Conservation (phyloP, 2,113 vertebrate genomes). For the Henicopernis longicauda region DNA sequence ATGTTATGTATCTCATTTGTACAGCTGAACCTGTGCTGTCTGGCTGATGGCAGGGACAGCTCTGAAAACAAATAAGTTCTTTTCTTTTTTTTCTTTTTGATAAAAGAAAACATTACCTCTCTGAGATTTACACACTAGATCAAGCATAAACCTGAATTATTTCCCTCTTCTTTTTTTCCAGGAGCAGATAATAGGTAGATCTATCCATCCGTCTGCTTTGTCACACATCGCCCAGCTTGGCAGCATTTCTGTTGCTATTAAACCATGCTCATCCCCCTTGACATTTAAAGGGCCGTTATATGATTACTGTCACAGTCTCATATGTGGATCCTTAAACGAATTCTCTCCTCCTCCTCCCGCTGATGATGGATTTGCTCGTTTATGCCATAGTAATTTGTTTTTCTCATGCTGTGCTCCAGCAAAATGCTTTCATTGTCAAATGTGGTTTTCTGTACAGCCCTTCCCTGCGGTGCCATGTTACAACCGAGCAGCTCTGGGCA, state of each 20-base stretch:
- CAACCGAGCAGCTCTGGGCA: neutral
- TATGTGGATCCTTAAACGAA: neutral
- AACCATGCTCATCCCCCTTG: constrained; percentile 23
- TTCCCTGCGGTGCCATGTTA: neutral
- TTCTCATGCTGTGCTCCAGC: neutral
- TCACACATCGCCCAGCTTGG: neutral
- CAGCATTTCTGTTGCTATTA: constrained; percentile 25
- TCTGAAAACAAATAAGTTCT: constrained; percentile 5
- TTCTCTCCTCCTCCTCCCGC: neutral
- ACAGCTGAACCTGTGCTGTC: neutral
- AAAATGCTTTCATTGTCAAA: neutral
- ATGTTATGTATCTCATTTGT: neutral
- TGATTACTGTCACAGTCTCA: constrained; percentile 20
- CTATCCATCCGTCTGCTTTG: constrained; percentile 19
- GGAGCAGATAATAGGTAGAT: constrained; percentile 20
- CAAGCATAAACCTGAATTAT: constrained; percentile 30
- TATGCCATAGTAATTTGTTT: constrained; percentile 15
- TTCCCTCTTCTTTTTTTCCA: neutral
- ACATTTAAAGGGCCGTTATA: constrained; percentile 41
- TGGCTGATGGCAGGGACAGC: neutral
- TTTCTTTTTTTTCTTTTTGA: neutral
- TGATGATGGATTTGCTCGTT: constrained; percentile 28
- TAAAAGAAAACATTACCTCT: constrained; percentile 28
- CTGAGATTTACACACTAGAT: constrained; percentile 38
- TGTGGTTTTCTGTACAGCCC: neutral